These are phyloP conservation scores for Agrotis ipsilon DNA, from an alignment of 2,888 invertebrate species.

Conservation along the genomic window DNA sequence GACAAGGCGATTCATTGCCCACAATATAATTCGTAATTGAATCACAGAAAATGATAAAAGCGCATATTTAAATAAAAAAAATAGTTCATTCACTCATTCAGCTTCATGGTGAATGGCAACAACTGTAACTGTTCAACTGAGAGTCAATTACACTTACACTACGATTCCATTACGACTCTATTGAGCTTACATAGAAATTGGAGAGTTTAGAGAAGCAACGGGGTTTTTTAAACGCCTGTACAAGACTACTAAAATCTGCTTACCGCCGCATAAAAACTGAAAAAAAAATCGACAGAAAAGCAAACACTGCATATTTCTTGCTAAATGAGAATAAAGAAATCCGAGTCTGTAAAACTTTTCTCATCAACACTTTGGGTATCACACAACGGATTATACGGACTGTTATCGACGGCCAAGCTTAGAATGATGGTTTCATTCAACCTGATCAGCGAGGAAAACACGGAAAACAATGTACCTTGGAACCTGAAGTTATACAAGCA, in stretches of 20 bases:
- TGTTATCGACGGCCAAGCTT: neutral
- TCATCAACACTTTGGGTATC: slow-evolving; percentile 5
- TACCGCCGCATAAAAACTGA: slow-evolving; percentile 1
- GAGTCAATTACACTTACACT: no score
- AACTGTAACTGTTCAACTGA: no score
- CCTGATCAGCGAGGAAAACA: neutral
- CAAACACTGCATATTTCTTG: slow-evolving; percentile 1
- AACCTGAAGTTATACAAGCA: slow-evolving; percentile 9
- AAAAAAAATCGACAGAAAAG: neutral
- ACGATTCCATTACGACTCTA: no score
- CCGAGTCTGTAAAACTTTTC: slow-evolving; percentile 1
- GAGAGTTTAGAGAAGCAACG: neutral
- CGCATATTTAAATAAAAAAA: no score
- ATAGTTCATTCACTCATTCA: no score
- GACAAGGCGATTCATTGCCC: no score
- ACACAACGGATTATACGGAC: neutral
- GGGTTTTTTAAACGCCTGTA: neutral
- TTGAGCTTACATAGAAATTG: slow-evolving; percentile 1
- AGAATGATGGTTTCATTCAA: neutral
- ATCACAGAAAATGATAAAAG: no score
- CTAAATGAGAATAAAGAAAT: neutral
- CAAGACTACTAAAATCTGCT: slow-evolving; percentile 1
- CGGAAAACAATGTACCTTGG: neutral
- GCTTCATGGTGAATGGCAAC: no score
- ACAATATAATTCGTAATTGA: no score